phyloP scores from a whole-genome alignment of 2,888 invertebrate species.

The Leptinotarsa rubiginosa region DNA sequence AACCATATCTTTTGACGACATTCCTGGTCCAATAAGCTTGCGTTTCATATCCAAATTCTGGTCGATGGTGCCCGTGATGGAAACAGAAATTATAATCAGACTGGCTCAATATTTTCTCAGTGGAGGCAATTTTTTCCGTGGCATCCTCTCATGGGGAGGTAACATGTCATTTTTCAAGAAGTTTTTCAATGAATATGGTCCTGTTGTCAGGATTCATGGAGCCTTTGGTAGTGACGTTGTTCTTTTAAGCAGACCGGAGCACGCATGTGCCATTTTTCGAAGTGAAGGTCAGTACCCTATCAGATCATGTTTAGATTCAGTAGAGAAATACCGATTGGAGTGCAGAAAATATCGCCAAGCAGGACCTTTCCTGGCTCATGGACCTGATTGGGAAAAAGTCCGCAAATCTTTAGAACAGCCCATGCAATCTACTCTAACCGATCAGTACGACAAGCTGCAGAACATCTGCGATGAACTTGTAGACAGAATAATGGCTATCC shows the following conservation, averaged over 20 bases:
- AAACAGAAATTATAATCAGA: slow-evolving; percentile 72
- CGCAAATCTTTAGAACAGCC: slow-evolving; percentile 69
- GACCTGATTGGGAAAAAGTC: slow-evolving; percentile 72
- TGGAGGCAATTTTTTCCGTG: slow-evolving; percentile 67
- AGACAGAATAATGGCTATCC: slow-evolving; percentile 68
- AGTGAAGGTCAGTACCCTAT: slow-evolving; percentile 73
- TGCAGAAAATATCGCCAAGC: slow-evolving; percentile 69
- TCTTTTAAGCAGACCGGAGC: slow-evolving; percentile 74
- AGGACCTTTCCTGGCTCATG: slow-evolving; percentile 71
- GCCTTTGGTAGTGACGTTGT: slow-evolving; percentile 75
- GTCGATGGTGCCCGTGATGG: slow-evolving; percentile 72
- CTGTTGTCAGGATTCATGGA: slow-evolving; percentile 75
- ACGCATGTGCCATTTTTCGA: slow-evolving; percentile 72
- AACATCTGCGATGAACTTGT: slow-evolving; percentile 65
- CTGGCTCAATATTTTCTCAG: slow-evolving; percentile 69
- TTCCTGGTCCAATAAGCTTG: slow-evolving; percentile 74
- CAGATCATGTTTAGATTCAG: slow-evolving; percentile 73
- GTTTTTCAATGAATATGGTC: slow-evolving; percentile 71
- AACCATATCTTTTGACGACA: slow-evolving; percentile 70
- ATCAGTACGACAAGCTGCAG: slow-evolving; percentile 64
- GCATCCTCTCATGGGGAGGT: slow-evolving; percentile 66
- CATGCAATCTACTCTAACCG: slow-evolving; percentile 64
- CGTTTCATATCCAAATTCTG: slow-evolving; percentile 72
- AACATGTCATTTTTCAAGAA: slow-evolving; percentile 65
- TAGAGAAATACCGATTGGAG: slow-evolving; percentile 74